A percentile compares a stretch with the other conserved stretches of the same genome.
Conservation (phyloP, 2,888 invertebrate genomes). For the Acrobasis consociella region DNA sequence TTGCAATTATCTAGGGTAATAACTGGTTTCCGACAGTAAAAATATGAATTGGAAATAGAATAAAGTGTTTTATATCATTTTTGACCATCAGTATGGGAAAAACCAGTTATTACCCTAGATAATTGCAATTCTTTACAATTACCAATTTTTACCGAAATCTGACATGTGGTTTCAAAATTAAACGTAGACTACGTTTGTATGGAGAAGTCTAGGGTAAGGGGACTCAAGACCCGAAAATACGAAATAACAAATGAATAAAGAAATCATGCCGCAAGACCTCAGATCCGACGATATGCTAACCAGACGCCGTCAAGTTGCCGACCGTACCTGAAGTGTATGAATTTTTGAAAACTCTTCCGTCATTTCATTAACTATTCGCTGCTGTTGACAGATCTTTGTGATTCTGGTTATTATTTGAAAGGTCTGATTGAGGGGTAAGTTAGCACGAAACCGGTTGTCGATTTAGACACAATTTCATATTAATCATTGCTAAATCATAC, state of each 20-base stretch:
- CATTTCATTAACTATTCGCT: not conserved
- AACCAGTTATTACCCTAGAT: too few relatives aligned
- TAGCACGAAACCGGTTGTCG: not conserved
- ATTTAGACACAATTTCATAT: not conserved
- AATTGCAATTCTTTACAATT: too few relatives aligned
- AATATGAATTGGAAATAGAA: too few relatives aligned
- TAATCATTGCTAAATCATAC: not conserved
- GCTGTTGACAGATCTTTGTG: not conserved
- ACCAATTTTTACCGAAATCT: too few relatives aligned
- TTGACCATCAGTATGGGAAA: too few relatives aligned
- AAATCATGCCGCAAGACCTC: not conserved
- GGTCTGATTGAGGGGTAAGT: not conserved
- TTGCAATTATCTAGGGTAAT: too few relatives aligned
- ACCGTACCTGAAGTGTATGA: conserved; percentile 37
- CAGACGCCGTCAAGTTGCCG: conserved; percentile 48
- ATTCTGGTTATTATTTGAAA: not conserved
- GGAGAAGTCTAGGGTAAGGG: too few relatives aligned
- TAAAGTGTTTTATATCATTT: too few relatives aligned
- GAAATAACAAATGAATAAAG: not conserved
- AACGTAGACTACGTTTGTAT: too few relatives aligned
- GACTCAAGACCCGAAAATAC: too few relatives aligned
- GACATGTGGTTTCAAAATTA: too few relatives aligned
- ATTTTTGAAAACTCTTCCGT: conserved; percentile 27
- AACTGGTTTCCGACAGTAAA: too few relatives aligned
- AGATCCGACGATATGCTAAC: conserved; percentile 68